Conservation (phyloP, 2,113 vertebrate genomes). For the Anarrhichthys ocellatus region DNA sequence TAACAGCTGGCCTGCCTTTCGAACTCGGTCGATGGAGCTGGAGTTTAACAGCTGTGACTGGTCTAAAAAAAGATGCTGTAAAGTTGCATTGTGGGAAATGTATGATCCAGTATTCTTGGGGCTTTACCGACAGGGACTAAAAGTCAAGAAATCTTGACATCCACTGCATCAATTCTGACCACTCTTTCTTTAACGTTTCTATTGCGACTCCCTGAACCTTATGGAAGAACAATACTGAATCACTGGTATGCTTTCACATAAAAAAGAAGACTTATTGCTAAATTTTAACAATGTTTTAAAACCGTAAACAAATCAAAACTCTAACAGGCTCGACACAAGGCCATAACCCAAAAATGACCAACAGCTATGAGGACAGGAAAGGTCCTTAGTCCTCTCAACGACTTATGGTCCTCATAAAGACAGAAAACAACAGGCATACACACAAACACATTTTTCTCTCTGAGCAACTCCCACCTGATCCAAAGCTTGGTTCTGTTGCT, state of each 20-base stretch:
- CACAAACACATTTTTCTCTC: constrained; percentile 40
- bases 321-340: background rate
- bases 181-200: background rate
- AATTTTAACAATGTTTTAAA: background rate
- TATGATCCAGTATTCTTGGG: background rate
- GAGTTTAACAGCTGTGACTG: background rate
- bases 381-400: background rate
- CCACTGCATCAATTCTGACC: background rate
- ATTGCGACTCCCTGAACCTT: background rate
- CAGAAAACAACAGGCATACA: constrained; percentile 11
- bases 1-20: background rate
- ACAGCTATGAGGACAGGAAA: background rate
- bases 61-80: background rate
- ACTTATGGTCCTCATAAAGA: constrained; percentile 21
- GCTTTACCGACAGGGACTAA: background rate
- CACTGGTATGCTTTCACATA: background rate
- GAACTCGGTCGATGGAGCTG: background rate
- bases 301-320: background rate
- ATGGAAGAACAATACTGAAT: background rate
- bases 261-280: background rate
- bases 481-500: constrained; percentile 19
- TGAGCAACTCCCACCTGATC: constrained; percentile 42
- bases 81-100: background rate
- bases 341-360: background rate
- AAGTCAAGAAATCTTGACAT: background rate